Evolutionary conservation across 2,888 invertebrate genomes (phyloP).

Genomic region (Hydrotaea diabolus): DNA sequence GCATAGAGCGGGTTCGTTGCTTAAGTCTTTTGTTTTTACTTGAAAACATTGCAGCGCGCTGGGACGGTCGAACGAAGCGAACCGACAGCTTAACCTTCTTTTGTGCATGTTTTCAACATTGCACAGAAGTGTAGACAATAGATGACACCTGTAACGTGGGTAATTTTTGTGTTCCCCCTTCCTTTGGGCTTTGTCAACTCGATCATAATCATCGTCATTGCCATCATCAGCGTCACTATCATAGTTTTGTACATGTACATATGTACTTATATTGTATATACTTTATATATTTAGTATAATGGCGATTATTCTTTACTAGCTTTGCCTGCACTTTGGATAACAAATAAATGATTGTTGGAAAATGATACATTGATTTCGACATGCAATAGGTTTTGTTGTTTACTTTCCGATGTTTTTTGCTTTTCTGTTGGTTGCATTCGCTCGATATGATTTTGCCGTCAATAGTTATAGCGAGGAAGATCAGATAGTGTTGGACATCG

Average conservation of each 20-base stretch:
- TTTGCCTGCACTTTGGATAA: not conserved
- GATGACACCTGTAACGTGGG: constrained; percentile 17
- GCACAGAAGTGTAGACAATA: not conserved
- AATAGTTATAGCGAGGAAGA: not conserved
- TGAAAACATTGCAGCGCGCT: not conserved
- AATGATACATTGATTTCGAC: constrained; percentile 27
- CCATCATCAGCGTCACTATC: not conserved
- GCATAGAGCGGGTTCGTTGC: not conserved
- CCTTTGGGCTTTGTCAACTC: constrained; percentile 1
- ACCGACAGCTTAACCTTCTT: not conserved
- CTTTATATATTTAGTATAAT: too few species aligned
- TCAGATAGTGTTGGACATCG: constrained; percentile 24
- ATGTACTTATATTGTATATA: not conserved
- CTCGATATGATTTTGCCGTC: constrained; percentile 16
- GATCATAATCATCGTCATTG: constrained; percentile 2
- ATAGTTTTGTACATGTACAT: not conserved
- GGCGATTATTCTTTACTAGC: not conserved
- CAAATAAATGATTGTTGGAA: constrained; percentile 5
- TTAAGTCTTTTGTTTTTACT: constrained; percentile 27
- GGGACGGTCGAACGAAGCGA: not conserved
- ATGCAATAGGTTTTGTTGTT: constrained; percentile 5
- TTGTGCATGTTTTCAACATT: not conserved
- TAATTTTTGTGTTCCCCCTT: not conserved
- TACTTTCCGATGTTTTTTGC: too few species aligned
- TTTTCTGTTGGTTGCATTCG: constrained; percentile 11